Evolutionary conservation across 1,140 invertebrate species (phyloP).

Genomic region (Formica exsecta): DNA sequence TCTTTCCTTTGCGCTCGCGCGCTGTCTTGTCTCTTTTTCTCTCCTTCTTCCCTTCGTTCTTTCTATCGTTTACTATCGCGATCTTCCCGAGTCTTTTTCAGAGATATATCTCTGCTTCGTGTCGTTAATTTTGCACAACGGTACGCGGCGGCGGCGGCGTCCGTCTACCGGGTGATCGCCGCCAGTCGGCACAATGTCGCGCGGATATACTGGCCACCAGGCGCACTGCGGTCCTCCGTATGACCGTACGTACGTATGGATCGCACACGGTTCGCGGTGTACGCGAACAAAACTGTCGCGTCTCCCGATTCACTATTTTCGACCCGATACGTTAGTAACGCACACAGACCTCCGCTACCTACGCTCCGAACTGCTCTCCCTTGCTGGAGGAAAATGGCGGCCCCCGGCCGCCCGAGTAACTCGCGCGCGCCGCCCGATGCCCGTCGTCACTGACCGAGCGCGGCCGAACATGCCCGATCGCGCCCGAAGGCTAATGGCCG

Average conservation of each 20-base stretch:
- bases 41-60: neutral
- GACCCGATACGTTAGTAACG: conserved; percentile 53
- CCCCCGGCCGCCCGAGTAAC: conserved; percentile 81
- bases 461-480: conserved; percentile 52
- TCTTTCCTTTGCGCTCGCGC: neutral
- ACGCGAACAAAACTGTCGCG: conserved; percentile 27
- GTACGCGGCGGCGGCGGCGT: conserved; percentile 27
- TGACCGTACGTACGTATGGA: conserved; percentile 3
- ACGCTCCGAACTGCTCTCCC: conserved; percentile 81
- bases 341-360: conserved; percentile 58
- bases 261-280: conserved; percentile 22
- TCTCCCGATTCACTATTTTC: conserved; percentile 63
- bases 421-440: conserved; percentile 75
- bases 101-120: conserved; percentile 44
- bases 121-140: conserved; percentile 32
- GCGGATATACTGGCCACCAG: conserved; percentile 42
- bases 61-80: neutral
- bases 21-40: neutral
- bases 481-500: conserved; percentile 42
- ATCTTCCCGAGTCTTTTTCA: neutral
- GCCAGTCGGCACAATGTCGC: conserved; percentile 65
- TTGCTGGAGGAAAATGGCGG: conserved; percentile 85
- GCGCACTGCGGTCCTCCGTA: conserved; percentile 22
- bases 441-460: conserved; percentile 69
- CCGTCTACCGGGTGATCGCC: conserved; percentile 58